Evolutionary conservation across 2,797 vertebrate genomes (phyloP), one percentile per base, ranked within the genome.

Genomic region (Tapera naevia): DNA sequence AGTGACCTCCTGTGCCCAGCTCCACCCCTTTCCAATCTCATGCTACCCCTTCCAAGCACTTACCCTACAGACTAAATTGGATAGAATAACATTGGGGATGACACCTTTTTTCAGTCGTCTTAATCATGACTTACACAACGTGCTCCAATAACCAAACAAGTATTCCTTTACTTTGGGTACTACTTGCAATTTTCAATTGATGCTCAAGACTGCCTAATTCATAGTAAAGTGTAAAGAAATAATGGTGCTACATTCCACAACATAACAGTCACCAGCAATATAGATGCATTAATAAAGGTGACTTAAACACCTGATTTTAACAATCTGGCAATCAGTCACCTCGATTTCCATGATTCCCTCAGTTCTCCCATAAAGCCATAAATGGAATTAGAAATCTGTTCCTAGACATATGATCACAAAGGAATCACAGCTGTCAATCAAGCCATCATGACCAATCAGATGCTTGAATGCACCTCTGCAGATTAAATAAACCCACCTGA

Each of bases 241-340:
- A 33, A 2, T 5, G 56, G 21, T 3, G 15, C 24, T 43, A 21
- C 2, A 0, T 58, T 21, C 33, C 28, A 30, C 7, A 1, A 57
- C 33, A 3, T 13, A 22, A 22, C 8, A 21, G 39, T 5, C 12
- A 56, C 21, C 32, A 46, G 46, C 16, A 89, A 23, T 0, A 69
- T 11, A 32, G 4, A n/a, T 39, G 24, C 25, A 23, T 8, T 30
- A 64, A 39, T 7, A 53, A 53, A 56, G 6, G 10, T 13, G 48
- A 27, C 30, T 53, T 56, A 41, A 75, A 70, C 25, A 54, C 4
- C 35, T 11, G 9, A 54, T 15, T 56, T 81, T 17, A 75, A 28
- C 24, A n/a, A 37, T 6, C n/a, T 60, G 18, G 10, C 18, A 3
- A 37, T 6, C 17, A 15, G 22, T n/a, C 25, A 72, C 41, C 11